Base-by-base conservation (phyloP, 2,797 vertebrate species). In the Adelosebastes latens region DNA sequence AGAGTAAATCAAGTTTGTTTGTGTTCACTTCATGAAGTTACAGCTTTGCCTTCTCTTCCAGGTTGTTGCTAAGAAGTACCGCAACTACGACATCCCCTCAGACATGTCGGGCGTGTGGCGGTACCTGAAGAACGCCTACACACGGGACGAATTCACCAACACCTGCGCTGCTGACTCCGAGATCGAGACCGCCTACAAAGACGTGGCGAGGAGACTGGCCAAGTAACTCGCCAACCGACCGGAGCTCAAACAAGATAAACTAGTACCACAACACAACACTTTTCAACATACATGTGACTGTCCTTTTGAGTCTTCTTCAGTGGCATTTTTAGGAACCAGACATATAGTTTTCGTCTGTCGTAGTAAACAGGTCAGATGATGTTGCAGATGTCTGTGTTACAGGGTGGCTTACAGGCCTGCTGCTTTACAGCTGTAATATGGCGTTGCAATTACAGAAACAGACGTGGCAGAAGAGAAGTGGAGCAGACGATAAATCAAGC, bases 11-110 rank as follows among this genome's bases (percentile, higher is more conserved):
- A 49, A 65, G n/a, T 59, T 31, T 34, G 42, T 46, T 46, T 25
- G 8, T 34, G 16, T 58, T 42, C 20, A 46, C 11, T 29, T 60
- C 27, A 36, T 27, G 2, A 75, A 20, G n/a, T 24, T 12, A 36
- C 42, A n/a, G 0, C 20, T 60, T 53, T 56, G 4, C 22, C 46
- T 25, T 85, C 29, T 82, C 25, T 81, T 34, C 74, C n/a, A 99
- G 98, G 96, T 99, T 2, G 98, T 99, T 1, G 94, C 97, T 59
- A 99, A 98, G 95, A 99, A 97, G 90, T 99, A 99, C 89, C 97
- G 98, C 42, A 97, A 97, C 94, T 99, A 97, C 0, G 97, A 99
- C 85, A 96, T 99, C 90, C 97, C 98, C 0, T 75, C 91, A 0
- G 97, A 98, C 79, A 96, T 99, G 97, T 93, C 88, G 0, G 97